Evolutionary conservation across 2,797 vertebrate species (phyloP).

Genomic region (Choloepus didactylus): DNA sequence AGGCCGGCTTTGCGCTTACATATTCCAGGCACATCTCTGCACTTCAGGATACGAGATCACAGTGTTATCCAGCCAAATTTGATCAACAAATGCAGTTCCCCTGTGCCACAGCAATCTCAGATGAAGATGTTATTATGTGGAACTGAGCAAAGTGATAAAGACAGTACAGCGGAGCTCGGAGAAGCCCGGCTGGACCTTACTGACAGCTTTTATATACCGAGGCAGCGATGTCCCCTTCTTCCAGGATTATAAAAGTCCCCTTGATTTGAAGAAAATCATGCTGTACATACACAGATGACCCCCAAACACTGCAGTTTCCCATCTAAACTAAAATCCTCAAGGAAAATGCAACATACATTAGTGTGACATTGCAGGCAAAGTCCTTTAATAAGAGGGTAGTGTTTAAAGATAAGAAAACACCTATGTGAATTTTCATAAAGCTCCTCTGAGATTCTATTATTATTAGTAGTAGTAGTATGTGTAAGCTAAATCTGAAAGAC

Average conservation of each 20-base stretch:
- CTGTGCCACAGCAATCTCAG: slow-evolving; percentile 95
- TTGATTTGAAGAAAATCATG: slow-evolving; percentile 81
- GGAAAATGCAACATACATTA: slow-evolving; percentile 57
- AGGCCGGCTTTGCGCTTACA: slow-evolving; percentile 89
- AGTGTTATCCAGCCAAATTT: slow-evolving; percentile 96
- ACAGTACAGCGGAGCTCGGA: slow-evolving; percentile 88
- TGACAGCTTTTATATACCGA: slow-evolving; percentile 88
- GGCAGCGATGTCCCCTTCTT: slow-evolving; percentile 85
- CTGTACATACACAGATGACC: slow-evolving; percentile 73
- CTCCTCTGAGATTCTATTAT: slow-evolving; percentile 16
- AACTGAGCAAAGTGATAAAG: slow-evolving; percentile 96
- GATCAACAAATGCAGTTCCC: slow-evolving; percentile 97
- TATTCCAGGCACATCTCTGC: slow-evolving; percentile 92
- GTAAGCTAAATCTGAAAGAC: slow-evolving; percentile 59
- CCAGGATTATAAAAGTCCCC: slow-evolving; percentile 75
- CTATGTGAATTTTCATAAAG: slow-evolving; percentile 39
- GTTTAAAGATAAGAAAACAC: slow-evolving; percentile 57
- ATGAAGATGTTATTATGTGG: slow-evolving; percentile 98
- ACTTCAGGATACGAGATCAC: slow-evolving; percentile 93
- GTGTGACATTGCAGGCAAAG: slow-evolving; percentile 53
- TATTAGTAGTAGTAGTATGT: neutral
- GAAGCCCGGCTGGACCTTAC: slow-evolving; percentile 90
- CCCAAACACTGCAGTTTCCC: slow-evolving; percentile 71
- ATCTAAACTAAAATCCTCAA: slow-evolving; percentile 73
- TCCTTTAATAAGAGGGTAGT: slow-evolving; percentile 64